A percentile compares a stretch with the other conserved stretches of the same genome.
Evolutionary conservation across 2,113 vertebrate species (phyloP).

Genomic region (Tragelaphus imberbis): DNA sequence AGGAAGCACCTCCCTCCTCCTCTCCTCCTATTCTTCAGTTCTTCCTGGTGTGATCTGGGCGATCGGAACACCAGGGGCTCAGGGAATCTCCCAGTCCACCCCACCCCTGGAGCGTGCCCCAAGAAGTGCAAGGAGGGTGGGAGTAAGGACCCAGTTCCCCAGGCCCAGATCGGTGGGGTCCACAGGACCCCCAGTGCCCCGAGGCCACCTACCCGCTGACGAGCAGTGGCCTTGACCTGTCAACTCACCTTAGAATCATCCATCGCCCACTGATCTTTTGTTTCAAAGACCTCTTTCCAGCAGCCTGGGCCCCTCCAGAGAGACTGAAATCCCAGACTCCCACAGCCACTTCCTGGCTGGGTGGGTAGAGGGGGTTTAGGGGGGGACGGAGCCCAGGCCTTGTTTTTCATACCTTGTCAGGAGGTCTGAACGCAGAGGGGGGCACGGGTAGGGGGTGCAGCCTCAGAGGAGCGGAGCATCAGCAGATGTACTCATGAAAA

Average conservation of each 20-base stretch:
- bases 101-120: conserved; percentile 50
- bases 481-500: conserved; percentile 93
- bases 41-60: conserved; percentile 36
- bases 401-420: conserved; percentile 76
- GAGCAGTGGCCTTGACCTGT: conserved; percentile 28
- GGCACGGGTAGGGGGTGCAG: conserved; percentile 70
- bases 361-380: neutral
- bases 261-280: conserved; percentile 33
- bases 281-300: neutral
- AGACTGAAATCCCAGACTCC: conserved; percentile 28
- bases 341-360: conserved; percentile 41
- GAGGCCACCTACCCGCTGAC: conserved; percentile 57
- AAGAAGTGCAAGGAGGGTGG: neutral
- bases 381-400: conserved; percentile 49
- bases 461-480: conserved; percentile 69
- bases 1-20: neutral
- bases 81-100: conserved; percentile 39
- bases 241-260: conserved; percentile 16
- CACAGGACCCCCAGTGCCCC: conserved; percentile 69
- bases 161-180: conserved; percentile 59
- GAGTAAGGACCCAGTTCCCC: conserved; percentile 58
- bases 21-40: rapidly evolving
- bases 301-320: neutral
- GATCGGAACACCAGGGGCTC: conserved; percentile 28
- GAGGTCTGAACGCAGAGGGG: conserved; percentile 74